Percentiles rank a stretch among this genome's conserved stretches.
These are phyloP conservation scores for Sebastes hubbsi DNA, from an alignment of 2,797 vertebrate species.

Conservation along the genomic window DNA sequence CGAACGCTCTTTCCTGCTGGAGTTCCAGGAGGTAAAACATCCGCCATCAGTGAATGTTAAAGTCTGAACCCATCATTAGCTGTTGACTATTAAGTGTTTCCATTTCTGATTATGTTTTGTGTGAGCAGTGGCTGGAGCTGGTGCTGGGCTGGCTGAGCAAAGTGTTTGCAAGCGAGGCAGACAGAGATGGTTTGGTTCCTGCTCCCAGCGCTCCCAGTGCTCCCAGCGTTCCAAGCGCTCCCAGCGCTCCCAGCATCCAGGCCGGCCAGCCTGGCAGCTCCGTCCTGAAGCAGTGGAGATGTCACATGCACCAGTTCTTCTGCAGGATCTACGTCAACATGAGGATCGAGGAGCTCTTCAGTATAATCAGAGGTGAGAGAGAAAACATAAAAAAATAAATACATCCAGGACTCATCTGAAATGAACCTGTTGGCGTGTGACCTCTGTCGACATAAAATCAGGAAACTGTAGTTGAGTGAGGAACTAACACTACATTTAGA, in stretches of 20 bases:
- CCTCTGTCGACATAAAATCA: neutral
- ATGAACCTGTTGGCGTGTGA: neutral
- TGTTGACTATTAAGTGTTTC: neutral
- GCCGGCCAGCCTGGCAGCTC: conserved; percentile 51
- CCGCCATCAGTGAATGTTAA: neutral
- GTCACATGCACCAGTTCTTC: conserved; percentile 96
- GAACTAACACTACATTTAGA: neutral
- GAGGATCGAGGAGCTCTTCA: conserved; percentile 97
- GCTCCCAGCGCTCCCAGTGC: conserved; percentile 2
- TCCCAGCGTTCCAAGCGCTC: conserved; percentile 24
- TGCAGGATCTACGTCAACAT: conserved; percentile 95
- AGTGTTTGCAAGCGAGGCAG: conserved; percentile 87
- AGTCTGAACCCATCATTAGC: rapidly evolving
- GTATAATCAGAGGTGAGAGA: conserved; percentile 89
- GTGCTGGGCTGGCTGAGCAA: conserved; percentile 95
- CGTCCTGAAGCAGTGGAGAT: conserved; percentile 91
- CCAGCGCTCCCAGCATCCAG: conserved; percentile 40
- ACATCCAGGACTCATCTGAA: neutral
- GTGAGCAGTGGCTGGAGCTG: conserved; percentile 92
- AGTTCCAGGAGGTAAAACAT: conserved; percentile 91
- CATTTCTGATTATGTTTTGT: neutral
- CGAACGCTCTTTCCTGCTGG: conserved; percentile 90
- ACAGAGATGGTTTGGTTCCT: conserved; percentile 5
- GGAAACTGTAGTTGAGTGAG: neutral
- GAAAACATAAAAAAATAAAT: neutral